Percentiles rank a stretch among this genome's conserved stretches.
Evolutionary conservation across 2,797 vertebrate genomes (phyloP).

Genomic region (Sciaenops ocellatus): DNA sequence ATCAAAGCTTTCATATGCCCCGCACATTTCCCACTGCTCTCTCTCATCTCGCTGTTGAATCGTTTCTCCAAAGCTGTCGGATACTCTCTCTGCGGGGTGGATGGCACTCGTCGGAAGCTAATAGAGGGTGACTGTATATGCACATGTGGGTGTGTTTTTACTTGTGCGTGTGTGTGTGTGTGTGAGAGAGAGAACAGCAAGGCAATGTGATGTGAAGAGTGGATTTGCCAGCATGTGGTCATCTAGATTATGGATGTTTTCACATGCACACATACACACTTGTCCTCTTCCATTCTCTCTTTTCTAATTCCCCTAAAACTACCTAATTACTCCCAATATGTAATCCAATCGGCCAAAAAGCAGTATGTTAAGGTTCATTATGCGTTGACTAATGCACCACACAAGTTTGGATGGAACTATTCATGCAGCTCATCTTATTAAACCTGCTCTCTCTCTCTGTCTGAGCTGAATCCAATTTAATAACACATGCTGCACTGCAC

Average conservation of each 20-base stretch:
- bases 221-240: constrained; percentile 70
- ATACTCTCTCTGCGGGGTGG: constrained; percentile 61
- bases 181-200: constrained; percentile 26
- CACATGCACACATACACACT: constrained; percentile 1
- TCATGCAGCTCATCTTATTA: constrained; percentile 78
- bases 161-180: constrained; percentile 7
- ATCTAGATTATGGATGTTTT: constrained; percentile 56
- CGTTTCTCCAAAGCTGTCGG: constrained; percentile 57
- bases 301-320: constrained; percentile 51
- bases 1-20: constrained; percentile 62
- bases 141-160: constrained; percentile 19
- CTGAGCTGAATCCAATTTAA: constrained; percentile 70
- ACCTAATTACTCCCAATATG: constrained; percentile 68
- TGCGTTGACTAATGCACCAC: constrained; percentile 70
- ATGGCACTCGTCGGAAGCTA: constrained; percentile 65
- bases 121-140: constrained; percentile 70
- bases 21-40: constrained; percentile 57
- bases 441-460: constrained; percentile 57
- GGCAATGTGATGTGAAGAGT: constrained; percentile 67
- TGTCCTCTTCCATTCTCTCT: constrained; percentile 41
- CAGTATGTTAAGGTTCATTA: constrained; percentile 68
- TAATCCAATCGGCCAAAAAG: constrained; percentile 70
- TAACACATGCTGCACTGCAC: constrained; percentile 66
- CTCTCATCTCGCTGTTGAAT: constrained; percentile 64
- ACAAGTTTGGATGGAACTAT: constrained; percentile 70